Conservation (phyloP, 2,888 invertebrate genomes). For the Parnassius orleans region DNA sequence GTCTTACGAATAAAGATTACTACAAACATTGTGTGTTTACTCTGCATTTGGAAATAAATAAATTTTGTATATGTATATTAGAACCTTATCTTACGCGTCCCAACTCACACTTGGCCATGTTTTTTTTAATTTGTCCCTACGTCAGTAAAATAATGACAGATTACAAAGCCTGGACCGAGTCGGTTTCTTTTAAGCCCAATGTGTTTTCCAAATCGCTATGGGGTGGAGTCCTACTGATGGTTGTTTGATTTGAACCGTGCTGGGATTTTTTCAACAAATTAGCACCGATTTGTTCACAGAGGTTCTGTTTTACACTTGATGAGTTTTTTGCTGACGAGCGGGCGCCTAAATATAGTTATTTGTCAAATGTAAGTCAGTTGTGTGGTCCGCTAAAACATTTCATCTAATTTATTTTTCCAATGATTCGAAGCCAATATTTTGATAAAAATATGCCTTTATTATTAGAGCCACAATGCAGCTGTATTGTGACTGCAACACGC, state of each 20-base stretch:
- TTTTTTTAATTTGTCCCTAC: neutral
- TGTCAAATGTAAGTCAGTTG: slow-evolving; percentile 14
- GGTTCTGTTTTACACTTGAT: slow-evolving; percentile 26
- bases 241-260: slow-evolving; percentile 33
- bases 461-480: no score
- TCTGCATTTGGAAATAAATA: no score
- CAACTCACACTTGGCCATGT: no score
- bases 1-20: no score
- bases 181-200: slow-evolving; percentile 31
- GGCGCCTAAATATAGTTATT: slow-evolving; percentile 21
- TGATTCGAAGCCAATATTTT: no score
- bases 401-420: neutral
- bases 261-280: slow-evolving; percentile 35
- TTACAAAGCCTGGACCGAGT: slow-evolving; percentile 15
- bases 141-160: slow-evolving; percentile 19
- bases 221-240: slow-evolving; percentile 26
- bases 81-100: no score
- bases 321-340: slow-evolving; percentile 27
- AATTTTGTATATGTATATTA: no score
- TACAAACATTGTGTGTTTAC: no score
- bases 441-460: no score
- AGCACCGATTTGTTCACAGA: slow-evolving; percentile 27
- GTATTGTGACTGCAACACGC: no score
- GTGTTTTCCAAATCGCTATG: slow-evolving; percentile 28
- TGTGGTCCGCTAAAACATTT: slow-evolving; percentile 18